Evolutionary conservation across 2,888 invertebrate species (phyloP).

Genomic region (Cheilosia urbana): DNA sequence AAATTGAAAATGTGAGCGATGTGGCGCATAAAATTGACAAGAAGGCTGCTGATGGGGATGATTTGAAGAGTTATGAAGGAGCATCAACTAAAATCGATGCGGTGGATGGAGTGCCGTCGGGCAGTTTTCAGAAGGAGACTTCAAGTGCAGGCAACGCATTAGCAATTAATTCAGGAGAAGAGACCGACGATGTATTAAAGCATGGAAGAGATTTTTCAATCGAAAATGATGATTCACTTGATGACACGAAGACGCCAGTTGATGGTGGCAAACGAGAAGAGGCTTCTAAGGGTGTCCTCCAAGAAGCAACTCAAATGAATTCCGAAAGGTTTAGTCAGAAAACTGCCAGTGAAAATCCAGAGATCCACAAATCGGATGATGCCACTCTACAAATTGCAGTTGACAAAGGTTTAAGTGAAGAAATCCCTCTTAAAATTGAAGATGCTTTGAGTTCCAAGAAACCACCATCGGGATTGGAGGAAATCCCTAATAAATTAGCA

Average conservation of each 20-base stretch:
- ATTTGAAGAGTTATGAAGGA: background rate
- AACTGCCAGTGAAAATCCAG: background rate
- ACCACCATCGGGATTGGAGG: no score
- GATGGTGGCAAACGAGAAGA: no score
- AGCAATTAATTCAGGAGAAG: background rate
- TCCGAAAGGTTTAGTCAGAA: no score
- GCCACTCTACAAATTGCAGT: background rate
- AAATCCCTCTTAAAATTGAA: background rate
- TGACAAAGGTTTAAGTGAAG: background rate
- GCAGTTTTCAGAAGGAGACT: background rate
- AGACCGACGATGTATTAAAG: no score
- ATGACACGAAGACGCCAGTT: no score
- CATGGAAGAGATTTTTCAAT: no score
- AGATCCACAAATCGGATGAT: background rate
- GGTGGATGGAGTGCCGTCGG: background rate
- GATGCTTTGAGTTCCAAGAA: background rate
- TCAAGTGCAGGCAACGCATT: background rate
- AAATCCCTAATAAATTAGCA: no score
- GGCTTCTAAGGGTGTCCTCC: no score
- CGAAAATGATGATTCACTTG: no score
- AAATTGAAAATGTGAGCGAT: slow-evolving; percentile 57
- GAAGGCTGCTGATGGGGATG: background rate
- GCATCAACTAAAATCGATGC: background rate
- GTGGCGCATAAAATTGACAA: background rate
- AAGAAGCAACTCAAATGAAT: background rate